These are phyloP conservation scores for Limnephilus marmoratus DNA, from an alignment of 2,888 invertebrate genomes.

Conservation along the genomic window DNA sequence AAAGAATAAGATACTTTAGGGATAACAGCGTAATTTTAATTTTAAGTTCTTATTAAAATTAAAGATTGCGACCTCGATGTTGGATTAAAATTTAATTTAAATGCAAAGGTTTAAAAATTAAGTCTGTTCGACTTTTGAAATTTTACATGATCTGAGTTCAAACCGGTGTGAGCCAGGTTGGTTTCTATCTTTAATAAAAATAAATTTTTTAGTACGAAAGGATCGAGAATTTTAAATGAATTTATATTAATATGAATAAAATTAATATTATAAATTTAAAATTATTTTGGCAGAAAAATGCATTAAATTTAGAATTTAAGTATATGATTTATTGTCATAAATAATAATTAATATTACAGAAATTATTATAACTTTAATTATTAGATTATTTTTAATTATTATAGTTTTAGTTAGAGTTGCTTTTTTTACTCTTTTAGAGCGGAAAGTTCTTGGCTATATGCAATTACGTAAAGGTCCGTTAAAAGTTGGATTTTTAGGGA, in stretches of 20 bases:
- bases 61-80: slow-evolving; percentile 92
- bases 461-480: slow-evolving; percentile 86
- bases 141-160: slow-evolving; percentile 94
- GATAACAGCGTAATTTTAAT: slow-evolving; percentile 91
- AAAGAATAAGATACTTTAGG: slow-evolving; percentile 87
- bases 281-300: slow-evolving; percentile 84
- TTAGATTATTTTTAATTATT: slow-evolving; percentile 77
- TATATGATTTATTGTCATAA: slow-evolving; percentile 77
- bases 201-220: slow-evolving; percentile 89
- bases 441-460: slow-evolving; percentile 84
- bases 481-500: slow-evolving; percentile 80
- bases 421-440: slow-evolving; percentile 85
- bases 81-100: slow-evolving; percentile 86
- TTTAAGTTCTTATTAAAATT: slow-evolving; percentile 84
- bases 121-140: slow-evolving; percentile 90
- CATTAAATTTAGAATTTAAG: slow-evolving; percentile 84
- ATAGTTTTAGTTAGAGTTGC: slow-evolving; percentile 81
- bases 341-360: slow-evolving; percentile 77
- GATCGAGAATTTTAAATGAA: slow-evolving; percentile 72
- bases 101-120: slow-evolving; percentile 83
- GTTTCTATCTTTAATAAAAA: slow-evolving; percentile 84
- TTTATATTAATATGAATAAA: slow-evolving; percentile 42
- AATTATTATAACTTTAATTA: slow-evolving; percentile 72
- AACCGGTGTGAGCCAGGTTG: slow-evolving; percentile 91
- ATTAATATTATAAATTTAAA: slow-evolving; percentile 40